phyloP scores from a whole-genome alignment of 2,797 vertebrate genomes.

The Halcyon smyrnensis region DNA sequence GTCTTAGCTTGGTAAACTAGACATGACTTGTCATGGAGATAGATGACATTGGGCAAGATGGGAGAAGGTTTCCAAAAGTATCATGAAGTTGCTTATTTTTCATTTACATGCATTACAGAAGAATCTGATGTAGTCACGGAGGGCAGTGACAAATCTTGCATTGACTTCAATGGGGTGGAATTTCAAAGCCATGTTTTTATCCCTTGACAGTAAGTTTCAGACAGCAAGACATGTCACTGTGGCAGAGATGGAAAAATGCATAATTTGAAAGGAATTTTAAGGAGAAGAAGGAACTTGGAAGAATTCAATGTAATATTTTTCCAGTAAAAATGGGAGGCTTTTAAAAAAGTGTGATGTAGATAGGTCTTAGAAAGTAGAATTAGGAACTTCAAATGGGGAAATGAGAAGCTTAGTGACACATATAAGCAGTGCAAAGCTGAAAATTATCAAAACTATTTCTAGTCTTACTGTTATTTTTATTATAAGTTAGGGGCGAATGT shows the following conservation, averaged over 20 bases:
- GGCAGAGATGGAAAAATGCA: neutral
- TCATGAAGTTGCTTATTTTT: neutral
- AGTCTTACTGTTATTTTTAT: neutral
- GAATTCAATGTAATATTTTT: neutral
- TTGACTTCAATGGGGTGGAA: neutral
- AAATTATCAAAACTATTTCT: neutral
- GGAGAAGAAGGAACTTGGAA: neutral
- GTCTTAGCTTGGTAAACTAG: neutral
- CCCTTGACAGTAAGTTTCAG: neutral
- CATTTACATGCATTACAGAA: neutral
- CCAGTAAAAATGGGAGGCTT: neutral
- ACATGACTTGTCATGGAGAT: neutral
- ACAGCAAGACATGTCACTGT: neutral
- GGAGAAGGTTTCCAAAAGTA: neutral
- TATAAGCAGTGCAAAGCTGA: neutral
- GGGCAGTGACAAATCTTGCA: neutral
- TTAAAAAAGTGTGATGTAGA: neutral
- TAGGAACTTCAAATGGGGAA: neutral
- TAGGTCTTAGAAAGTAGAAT: neutral
- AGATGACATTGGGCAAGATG: neutral
- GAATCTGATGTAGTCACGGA: neutral
- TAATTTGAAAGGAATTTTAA: neutral
- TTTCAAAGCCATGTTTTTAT: neutral
- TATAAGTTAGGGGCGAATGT: no score
- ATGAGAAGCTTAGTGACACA: neutral